These are phyloP conservation scores for Lycia hirtaria DNA, from an alignment of 2,888 invertebrate genomes.

Conservation along the genomic window DNA sequence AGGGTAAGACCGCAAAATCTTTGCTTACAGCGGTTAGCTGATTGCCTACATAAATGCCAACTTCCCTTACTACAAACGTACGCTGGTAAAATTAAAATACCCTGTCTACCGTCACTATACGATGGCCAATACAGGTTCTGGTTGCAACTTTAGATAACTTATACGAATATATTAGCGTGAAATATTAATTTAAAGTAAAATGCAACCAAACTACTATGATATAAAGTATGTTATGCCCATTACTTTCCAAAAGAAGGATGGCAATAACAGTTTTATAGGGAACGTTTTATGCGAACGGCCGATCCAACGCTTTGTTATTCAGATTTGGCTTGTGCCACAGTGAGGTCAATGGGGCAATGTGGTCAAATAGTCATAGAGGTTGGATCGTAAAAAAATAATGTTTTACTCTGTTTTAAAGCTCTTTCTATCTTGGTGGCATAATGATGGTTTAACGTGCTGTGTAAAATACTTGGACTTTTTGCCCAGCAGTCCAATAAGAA, in stretches of 20 bases:
- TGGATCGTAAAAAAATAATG: constrained; percentile 1
- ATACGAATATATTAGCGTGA: not conserved
- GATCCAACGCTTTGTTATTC: constrained; percentile 21
- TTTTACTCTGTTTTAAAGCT: constrained; percentile 6
- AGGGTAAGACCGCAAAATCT: too few relatives aligned
- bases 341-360: constrained; percentile 17
- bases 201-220: not conserved
- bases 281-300: constrained; percentile 19
- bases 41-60: too few relatives aligned
- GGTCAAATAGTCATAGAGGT: constrained; percentile 14
- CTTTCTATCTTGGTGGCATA: not conserved
- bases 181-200: not conserved
- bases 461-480: not conserved
- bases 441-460: not conserved
- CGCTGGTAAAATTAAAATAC: too few relatives aligned
- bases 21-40: too few relatives aligned
- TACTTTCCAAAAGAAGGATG: constrained; percentile 10
- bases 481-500: too few relatives aligned
- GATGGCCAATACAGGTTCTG: too few relatives aligned
- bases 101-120: too few relatives aligned
- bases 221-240: constrained; percentile 6
- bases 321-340: constrained; percentile 15
- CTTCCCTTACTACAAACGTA: too few relatives aligned
- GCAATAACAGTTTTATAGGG: constrained; percentile 24
- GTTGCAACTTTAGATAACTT: too few relatives aligned